Evolutionary conservation across 2,113 vertebrate genomes (phyloP).

Genomic region (Zosterops pallidus): DNA sequence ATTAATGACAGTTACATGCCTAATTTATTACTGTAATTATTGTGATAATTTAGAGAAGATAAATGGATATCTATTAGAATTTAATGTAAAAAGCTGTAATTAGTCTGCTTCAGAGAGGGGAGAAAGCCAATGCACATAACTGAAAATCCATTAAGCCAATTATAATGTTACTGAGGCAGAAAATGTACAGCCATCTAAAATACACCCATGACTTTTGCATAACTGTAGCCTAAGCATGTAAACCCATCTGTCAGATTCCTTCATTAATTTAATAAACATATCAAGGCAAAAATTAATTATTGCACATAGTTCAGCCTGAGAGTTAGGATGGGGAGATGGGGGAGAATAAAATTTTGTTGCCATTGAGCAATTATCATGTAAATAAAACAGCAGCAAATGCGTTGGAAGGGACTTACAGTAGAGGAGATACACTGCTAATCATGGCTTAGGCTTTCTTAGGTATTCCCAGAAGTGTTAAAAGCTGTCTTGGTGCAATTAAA

Average conservation of each 20-base stretch:
- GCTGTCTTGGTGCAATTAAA: conserved; percentile 85
- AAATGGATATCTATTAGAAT: conserved; percentile 73
- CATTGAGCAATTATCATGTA: conserved; percentile 85
- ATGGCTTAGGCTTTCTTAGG: conserved; percentile 67
- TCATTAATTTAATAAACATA: conserved; percentile 89
- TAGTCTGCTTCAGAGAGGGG: conserved; percentile 63
- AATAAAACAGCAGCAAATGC: conserved; percentile 78
- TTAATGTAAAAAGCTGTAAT: conserved; percentile 77
- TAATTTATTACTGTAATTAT: conserved; percentile 72
- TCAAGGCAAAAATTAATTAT: conserved; percentile 86
- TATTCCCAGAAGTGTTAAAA: conserved; percentile 83
- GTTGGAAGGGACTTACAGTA: not conserved
- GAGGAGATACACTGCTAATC: conserved; percentile 74
- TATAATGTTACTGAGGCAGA: conserved; percentile 50
- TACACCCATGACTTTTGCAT: conserved; percentile 58
- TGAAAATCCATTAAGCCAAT: conserved; percentile 74
- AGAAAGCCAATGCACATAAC: conserved; percentile 19
- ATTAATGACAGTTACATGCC: conserved; percentile 34
- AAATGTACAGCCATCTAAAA: conserved; percentile 57
- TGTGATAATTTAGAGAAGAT: conserved; percentile 69
- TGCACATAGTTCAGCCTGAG: conserved; percentile 65
- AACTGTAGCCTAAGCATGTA: conserved; percentile 71
- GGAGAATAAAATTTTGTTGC: conserved; percentile 70
- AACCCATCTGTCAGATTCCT: conserved; percentile 78
- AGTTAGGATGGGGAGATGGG: conserved; percentile 18